Base-by-base conservation (phyloP, 1,140 invertebrate species). In the Euwallacea fornicatus region DNA sequence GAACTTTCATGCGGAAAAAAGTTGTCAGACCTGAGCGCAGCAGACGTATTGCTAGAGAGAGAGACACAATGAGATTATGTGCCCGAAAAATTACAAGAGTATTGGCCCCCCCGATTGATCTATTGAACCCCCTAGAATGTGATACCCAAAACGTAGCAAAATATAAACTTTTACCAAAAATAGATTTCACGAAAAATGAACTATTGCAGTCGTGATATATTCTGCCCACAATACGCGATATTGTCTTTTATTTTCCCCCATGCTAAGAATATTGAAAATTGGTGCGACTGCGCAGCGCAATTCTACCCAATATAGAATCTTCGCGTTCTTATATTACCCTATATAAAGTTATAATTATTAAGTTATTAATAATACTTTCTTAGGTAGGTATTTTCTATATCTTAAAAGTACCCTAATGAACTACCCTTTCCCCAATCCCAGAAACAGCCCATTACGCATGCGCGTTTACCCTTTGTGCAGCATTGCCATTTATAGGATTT, bases 161-260 rank as follows among this genome's bases (percentile, higher is more conserved):
- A 63, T 63, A 63, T 63, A 47, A 63, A 47, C 16, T 63, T 63
- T 46, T 63, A 47, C 61, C 61, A 63, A 63, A 63, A 63, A 63
- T 63, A 63, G 61, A 13, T 7, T 33, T 33, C 21, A 33, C n/a
- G 47, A 47, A 7, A 47, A 21, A 16, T 9, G 21, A 63, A 7
- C 43, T 44, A 46, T 63, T 44, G 13, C 43, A 63, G 42, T 44
- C 59, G 10, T 16, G 54, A 33, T 33, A 33, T 33, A 58, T 58
- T 7, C 6, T 33, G n/a, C 3, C 16, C 16, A 21, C 11, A 9
- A 58, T 58, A 13, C 11, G 42, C 42, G 10, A 42, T 60, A 60
- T 60, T 60, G 58, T 60, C 58, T 60, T 60, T 42, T 13, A 15
- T 13, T 42, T 11, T 58, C 7, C 13, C 10, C 13, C 10, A 11